Conservation (phyloP, 2,113 vertebrate species). For the Cyanoderma ruficeps region DNA sequence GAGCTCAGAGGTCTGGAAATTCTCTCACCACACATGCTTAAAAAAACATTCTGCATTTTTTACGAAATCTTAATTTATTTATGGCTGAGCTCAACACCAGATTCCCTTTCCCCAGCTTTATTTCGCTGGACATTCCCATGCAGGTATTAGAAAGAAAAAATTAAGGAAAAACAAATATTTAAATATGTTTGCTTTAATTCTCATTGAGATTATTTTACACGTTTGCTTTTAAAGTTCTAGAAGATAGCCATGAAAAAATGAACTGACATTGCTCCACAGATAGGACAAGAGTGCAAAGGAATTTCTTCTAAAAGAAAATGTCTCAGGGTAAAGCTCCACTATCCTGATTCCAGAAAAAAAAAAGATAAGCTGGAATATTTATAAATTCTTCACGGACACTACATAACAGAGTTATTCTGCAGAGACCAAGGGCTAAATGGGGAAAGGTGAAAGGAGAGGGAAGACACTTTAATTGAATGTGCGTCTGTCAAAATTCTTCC, state of each 20-base stretch:
- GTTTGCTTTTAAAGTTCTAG: background rate
- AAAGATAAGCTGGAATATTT: background rate
- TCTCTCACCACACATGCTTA: background rate
- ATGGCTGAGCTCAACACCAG: background rate
- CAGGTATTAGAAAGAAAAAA: background rate
- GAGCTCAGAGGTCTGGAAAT: background rate
- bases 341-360: background rate
- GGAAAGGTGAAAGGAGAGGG: background rate
- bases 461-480: slow-evolving; percentile 15
- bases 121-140: background rate
- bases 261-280: fast-evolving
- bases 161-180: background rate
- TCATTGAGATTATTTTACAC: background rate
- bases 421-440: background rate
- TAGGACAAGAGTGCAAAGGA: background rate
- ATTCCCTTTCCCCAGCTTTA: background rate
- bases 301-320: background rate
- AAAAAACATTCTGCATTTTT: background rate
- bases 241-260: background rate
- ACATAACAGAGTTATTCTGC: background rate
- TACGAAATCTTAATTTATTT: background rate
- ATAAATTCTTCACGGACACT: background rate
- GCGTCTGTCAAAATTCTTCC: background rate
- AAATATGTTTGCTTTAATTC: background rate
- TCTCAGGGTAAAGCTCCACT: background rate